Evolutionary conservation across 2,797 vertebrate genomes (phyloP), one percentile per base, ranked within the genome.

Genomic region (Gallinago solitaria): DNA sequence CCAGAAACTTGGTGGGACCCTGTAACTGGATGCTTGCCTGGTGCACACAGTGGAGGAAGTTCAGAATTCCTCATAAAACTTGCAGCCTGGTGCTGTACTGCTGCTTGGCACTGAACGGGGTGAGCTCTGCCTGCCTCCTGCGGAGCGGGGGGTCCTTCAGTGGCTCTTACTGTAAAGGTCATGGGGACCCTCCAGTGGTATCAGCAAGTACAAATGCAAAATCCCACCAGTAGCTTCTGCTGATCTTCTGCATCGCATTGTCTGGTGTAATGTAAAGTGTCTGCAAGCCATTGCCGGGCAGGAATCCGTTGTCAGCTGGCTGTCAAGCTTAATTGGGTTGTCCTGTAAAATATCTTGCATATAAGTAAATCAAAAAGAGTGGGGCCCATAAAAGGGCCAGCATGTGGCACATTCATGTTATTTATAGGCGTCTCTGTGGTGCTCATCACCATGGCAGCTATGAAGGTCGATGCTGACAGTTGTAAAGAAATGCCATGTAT

Each of bases 381-480:
- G 18, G 69, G 89, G 51, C 54, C 76, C 25, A 12, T 93, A 48
- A 81, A 93, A 83, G 73, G 92, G 89, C 79, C 73, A 83, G 76
- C 6, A 3, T 73, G 94, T 88, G 69, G 82, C 73, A 91, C 69
- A 51, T 11, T 57, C 57, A 7, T 76, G 76, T 85, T 92, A 86
- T 94, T 94, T 95, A 94, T 90, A 90, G 93, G 79, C 69, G 81
- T 15, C 79, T 87, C 37, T 8, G 54, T 91, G 82, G 45, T 63
- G 79, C 87, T 91, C 30, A 83, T 95, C 57, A 43, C 94, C 64
- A 90, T 78, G 94, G 89, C 91, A 93, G 91, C 79, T 89, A 32
- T 10, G 73, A 89, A 91, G 94, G 92, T 86, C 12, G 4, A 53
- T 28, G 27, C 64, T 87, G 71, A 60, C 35, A 90, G 86, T 75